These are phyloP conservation scores for Liposcelis brunnea DNA, from an alignment of 2,888 invertebrate species.

Conservation along the genomic window DNA sequence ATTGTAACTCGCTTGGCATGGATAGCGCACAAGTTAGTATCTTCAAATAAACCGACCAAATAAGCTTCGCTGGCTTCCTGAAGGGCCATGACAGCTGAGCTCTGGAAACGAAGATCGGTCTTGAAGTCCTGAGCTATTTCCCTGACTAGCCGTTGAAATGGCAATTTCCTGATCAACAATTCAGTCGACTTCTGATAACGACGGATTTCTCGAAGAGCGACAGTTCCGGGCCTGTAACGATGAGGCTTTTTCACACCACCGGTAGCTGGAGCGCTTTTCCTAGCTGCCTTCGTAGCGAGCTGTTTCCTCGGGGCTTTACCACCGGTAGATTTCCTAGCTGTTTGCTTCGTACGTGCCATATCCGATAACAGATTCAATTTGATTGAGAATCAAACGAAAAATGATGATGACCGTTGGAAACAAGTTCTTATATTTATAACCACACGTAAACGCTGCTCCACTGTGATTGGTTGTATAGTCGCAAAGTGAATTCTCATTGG, in stretches of 20 bases:
- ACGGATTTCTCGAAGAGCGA: slow-evolving; percentile 50
- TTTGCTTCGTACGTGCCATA: slow-evolving; percentile 38
- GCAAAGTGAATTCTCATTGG: too few species aligned
- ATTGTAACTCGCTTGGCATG: slow-evolving; percentile 52
- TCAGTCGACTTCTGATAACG: slow-evolving; percentile 37
- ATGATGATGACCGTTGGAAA: too few species aligned
- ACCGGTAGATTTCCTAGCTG: slow-evolving; percentile 36
- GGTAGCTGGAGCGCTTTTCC: slow-evolving; percentile 34
- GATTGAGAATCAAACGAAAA: too few species aligned
- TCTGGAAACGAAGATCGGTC: slow-evolving; percentile 28
- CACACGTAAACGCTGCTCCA: too few species aligned
- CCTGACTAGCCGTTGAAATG: slow-evolving; percentile 34
- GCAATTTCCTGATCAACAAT: slow-evolving; percentile 33
- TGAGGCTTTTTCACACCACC: slow-evolving; percentile 37
- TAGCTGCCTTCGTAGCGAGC: slow-evolving; percentile 34
- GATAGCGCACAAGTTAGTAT: slow-evolving; percentile 62
- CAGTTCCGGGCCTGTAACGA: slow-evolving; percentile 38
- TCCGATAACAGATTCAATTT: neutral
- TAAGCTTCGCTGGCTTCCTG: slow-evolving; percentile 31
- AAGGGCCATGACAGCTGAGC: slow-evolving; percentile 25
- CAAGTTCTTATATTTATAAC: too few species aligned
- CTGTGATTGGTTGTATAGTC: too few species aligned
- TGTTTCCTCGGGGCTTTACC: slow-evolving; percentile 37
- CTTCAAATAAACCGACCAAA: slow-evolving; percentile 52
- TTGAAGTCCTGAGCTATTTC: slow-evolving; percentile 34